Evolutionary conservation across 2,113 vertebrate species (phyloP), one percentile per base, ranked within the genome.

Genomic region (Scartelaos histophorus): DNA sequence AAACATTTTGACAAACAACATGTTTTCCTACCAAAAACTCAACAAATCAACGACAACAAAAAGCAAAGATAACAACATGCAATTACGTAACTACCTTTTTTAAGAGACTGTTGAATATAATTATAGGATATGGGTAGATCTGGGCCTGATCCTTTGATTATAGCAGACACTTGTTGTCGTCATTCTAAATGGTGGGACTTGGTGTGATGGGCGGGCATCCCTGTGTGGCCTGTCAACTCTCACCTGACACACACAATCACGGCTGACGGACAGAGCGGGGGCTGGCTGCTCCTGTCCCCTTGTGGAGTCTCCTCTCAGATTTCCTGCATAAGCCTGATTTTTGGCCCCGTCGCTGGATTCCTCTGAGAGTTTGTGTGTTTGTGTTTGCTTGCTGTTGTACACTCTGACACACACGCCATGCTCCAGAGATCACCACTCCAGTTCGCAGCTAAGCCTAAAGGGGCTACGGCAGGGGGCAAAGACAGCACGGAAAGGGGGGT

Each of bases 361-460:
- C 17, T 67, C 1, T 67, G 2, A 58, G 11, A 38, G 49, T 49
- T 24, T 46, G 65, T 24, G 19, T 21, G 21, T 12, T 22, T 24
- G 19, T 21, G 21, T 12, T 22, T 12, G 19, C 22, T 71, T 34
- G 46, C 7, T 34, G 47, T 51, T 80, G 61, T 38, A 19, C 34
- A 64, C 35, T 3, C 56, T 72, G 38, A 76, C 51, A 46, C 68
- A 83, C 57, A 54, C 35, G 62, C 61, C 62, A 77, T 75, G 81
- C 83, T 79, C 76, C 74, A 79, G 86, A 87, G 78, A 87, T 80
- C 73, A 72, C 72, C 79, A 71, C 70, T 85, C 68, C 45, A 47
- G 71, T 86, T 85, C 69, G 25, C 72, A 76, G 72, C 69, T 56
- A 69, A 77, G 73, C 87, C 81, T 62, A 38, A 73, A 76, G 51